Evolutionary conservation across 2,113 vertebrate genomes (phyloP).

Genomic region (Spea bombifrons): DNA sequence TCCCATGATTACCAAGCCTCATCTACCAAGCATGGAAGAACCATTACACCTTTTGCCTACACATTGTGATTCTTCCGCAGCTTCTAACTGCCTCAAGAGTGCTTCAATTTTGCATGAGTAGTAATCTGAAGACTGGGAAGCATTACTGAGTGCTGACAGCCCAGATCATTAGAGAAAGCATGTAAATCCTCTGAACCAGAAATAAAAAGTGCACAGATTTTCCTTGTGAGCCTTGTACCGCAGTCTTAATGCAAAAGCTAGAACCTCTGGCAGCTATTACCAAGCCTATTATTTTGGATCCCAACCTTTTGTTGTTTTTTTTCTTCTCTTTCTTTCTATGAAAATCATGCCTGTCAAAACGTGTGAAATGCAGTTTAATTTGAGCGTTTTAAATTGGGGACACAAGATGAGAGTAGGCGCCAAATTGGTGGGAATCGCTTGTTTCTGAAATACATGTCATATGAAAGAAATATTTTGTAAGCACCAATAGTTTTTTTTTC

Average conservation of each 20-base stretch:
- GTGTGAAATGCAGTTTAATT: conserved; percentile 33
- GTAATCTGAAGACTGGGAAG: conserved; percentile 75
- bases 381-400: conserved; percentile 30
- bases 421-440: too few species aligned
- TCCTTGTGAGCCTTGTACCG: conserved; percentile 63
- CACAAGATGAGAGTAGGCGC: not conserved
- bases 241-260: conserved; percentile 61
- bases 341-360: conserved; percentile 9
- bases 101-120: conserved; percentile 85
- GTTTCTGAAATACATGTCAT: too few species aligned
- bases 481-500: too few species aligned
- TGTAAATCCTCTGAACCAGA: conserved; percentile 78
- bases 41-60: conserved; percentile 63
- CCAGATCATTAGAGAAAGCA: conserved; percentile 73
- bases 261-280: conserved; percentile 52
- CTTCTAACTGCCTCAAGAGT: conserved; percentile 66
- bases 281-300: conserved; percentile 30
- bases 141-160: conserved; percentile 66
- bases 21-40: conserved; percentile 65
- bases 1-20: conserved; percentile 62
- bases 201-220: conserved; percentile 73
- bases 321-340: not conserved
- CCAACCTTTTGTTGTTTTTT: conserved; percentile 37
- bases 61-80: conserved; percentile 68
- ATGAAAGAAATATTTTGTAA: too few species aligned